Percentiles rank a stretch among this genome's conserved stretches.
Conservation (phyloP, 1,140 invertebrate genomes). For the Tetramorium alpestre region DNA sequence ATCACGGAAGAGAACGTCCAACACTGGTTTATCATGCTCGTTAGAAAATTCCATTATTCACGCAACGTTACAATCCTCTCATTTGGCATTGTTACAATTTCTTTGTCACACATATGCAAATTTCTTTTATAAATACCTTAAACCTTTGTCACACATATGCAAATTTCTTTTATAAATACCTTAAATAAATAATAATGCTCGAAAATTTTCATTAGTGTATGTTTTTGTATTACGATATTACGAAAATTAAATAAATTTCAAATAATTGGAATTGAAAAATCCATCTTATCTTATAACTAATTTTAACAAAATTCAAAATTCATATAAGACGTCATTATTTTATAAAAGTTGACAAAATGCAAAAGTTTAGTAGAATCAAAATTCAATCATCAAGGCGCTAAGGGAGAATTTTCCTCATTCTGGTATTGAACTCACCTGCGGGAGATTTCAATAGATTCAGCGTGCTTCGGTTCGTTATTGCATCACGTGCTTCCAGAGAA, state of each 20-base stretch:
- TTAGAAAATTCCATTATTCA: slow-evolving; percentile 31
- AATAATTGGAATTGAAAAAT: not conserved
- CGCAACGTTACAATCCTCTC: slow-evolving; percentile 5
- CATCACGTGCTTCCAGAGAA: not conserved
- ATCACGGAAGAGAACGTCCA: not conserved
- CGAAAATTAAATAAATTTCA: slow-evolving; percentile 7
- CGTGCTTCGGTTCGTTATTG: slow-evolving; percentile 28
- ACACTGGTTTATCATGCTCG: not conserved
- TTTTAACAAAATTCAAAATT: not conserved
- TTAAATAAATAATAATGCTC: not conserved
- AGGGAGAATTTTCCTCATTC: not conserved
- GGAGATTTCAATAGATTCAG: slow-evolving; percentile 53
- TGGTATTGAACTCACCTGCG: slow-evolving; percentile 46
- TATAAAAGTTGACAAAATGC: not conserved
- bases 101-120: not conserved
- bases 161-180: not conserved
- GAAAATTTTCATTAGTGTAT: not conserved
- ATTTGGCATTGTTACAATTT: not conserved
- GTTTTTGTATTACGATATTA: not conserved
- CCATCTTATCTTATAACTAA: not conserved
- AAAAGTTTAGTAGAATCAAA: not conserved
- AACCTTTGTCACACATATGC: not conserved
- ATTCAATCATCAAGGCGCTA: not conserved
- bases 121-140: no score
- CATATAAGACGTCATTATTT: not conserved